A percentile compares a stretch with the other conserved stretches of the same genome.
Conservation (phyloP, 1,140 invertebrate genomes). For the Araneus ventricosus region DNA sequence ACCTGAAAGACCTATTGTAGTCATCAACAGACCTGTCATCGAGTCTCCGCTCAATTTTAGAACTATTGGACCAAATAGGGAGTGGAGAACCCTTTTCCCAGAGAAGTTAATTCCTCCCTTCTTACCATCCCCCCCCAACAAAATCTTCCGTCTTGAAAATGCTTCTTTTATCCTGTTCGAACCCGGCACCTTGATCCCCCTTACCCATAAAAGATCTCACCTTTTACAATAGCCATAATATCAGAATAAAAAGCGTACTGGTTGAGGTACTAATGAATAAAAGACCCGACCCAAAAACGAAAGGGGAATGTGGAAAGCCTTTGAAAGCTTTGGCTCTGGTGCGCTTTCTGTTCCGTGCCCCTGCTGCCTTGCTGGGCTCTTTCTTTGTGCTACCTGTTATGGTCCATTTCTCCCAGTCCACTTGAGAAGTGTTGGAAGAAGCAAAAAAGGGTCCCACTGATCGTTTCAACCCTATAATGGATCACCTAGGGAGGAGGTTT, state of each 20-base stretch:
- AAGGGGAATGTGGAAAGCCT: neutral
- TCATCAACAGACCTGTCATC: slow-evolving; percentile 42
- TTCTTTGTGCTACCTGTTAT: slow-evolving; percentile 45
- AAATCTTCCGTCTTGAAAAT: slow-evolving; percentile 12
- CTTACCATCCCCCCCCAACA: neutral
- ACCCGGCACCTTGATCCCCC: neutral
- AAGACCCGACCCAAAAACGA: neutral
- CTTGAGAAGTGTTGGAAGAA: slow-evolving; percentile 30
- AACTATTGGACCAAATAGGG: neutral
- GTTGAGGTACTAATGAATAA: slow-evolving; percentile 38
- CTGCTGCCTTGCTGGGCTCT: neutral
- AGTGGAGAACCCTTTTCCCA: neutral
- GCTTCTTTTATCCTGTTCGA: slow-evolving; percentile 26
- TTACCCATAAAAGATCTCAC: slow-evolving; percentile 20
- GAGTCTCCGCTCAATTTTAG: neutral
- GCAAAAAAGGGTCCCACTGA: slow-evolving; percentile 44
- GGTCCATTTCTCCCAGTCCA: slow-evolving; percentile 63
- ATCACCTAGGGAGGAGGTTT: neutral
- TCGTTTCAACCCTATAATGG: slow-evolving; percentile 33
- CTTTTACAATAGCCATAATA: neutral
- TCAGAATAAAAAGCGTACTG: slow-evolving; percentile 20
- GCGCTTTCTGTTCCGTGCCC: slow-evolving; percentile 3
- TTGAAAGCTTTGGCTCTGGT: neutral
- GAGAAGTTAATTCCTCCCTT: neutral
- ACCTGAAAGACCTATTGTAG: slow-evolving; percentile 27